phyloP scores from a whole-genome alignment of 2,113 vertebrate genomes.

The Gasterosteus aculeatus region DNA sequence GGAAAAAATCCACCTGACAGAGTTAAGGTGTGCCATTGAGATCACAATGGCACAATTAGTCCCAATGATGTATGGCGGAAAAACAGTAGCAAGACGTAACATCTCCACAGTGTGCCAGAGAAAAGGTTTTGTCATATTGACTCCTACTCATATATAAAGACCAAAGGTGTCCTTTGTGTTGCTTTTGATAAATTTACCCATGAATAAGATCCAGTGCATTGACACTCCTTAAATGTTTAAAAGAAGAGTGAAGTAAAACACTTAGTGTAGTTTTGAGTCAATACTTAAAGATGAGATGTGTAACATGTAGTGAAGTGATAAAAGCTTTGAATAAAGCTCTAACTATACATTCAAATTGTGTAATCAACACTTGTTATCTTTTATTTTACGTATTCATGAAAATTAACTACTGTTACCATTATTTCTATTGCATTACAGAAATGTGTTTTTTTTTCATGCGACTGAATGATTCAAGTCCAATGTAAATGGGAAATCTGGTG shows the following conservation, averaged over 20 bases:
- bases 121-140: not conserved
- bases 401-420: not conserved
- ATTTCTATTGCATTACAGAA: not conserved
- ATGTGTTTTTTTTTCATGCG: not conserved
- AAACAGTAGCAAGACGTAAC: not conserved
- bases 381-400: not conserved
- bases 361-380: not conserved
- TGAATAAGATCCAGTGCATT: not conserved
- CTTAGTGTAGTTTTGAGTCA: not conserved
- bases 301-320: not conserved
- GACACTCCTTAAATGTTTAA: not conserved
- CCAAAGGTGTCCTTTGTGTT: too few relatives aligned
- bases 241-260: not conserved
- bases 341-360: not conserved
- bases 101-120: not conserved
- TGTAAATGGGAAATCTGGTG: not conserved
- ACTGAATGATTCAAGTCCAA: not conserved
- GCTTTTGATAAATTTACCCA: not conserved
- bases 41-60: not conserved
- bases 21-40: not conserved
- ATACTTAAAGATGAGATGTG: not conserved
- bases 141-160: not conserved
- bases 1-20: conserved; percentile 28
- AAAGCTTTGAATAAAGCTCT: not conserved
- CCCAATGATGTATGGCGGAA: conserved; percentile 6